phyloP scores from a whole-genome alignment of 1,140 invertebrate species.

The Stegodyphus mimosarum region DNA sequence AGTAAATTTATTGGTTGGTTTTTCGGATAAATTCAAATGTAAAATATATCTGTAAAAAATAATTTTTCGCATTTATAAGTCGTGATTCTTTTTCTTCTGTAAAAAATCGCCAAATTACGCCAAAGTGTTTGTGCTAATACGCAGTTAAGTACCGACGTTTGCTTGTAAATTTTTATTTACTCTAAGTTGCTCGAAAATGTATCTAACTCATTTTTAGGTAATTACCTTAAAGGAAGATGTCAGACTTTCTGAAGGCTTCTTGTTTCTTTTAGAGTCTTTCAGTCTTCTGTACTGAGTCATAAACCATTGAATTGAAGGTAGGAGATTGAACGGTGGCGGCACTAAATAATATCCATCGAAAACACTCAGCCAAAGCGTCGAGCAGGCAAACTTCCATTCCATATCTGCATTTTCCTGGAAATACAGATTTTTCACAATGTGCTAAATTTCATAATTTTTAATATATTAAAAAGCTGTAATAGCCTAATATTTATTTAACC shows the following conservation, averaged over 20 bases:
- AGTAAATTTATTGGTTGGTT: too few relatives aligned
- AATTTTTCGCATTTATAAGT: too few relatives aligned
- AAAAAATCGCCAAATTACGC: too few relatives aligned
- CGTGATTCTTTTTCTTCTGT: too few relatives aligned
- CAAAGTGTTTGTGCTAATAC: too few relatives aligned
- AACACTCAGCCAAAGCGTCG: slow-evolving; percentile 61
- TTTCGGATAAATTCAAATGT: too few relatives aligned
- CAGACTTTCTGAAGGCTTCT: slow-evolving; percentile 1
- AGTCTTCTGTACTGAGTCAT: slow-evolving; percentile 24
- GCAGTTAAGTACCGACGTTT: too few relatives aligned
- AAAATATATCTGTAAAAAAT: too few relatives aligned
- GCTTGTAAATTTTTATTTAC: too few relatives aligned
- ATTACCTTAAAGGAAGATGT: background rate
- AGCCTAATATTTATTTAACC: background rate
- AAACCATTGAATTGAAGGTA: slow-evolving; percentile 61
- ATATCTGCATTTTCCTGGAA: slow-evolving; percentile 61
- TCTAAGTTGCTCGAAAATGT: background rate
- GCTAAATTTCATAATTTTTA: too few relatives aligned
- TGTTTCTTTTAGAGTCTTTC: background rate
- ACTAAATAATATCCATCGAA: slow-evolving; percentile 60
- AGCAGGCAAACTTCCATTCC: slow-evolving; percentile 63
- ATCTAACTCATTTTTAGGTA: background rate
- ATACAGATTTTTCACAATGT: background rate
- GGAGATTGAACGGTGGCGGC: slow-evolving; percentile 62
- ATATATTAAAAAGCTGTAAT: background rate